These are phyloP conservation scores for Masnerella sp. DNA, from an alignment of 2,888 invertebrate genomes.

Conservation along the genomic window DNA sequence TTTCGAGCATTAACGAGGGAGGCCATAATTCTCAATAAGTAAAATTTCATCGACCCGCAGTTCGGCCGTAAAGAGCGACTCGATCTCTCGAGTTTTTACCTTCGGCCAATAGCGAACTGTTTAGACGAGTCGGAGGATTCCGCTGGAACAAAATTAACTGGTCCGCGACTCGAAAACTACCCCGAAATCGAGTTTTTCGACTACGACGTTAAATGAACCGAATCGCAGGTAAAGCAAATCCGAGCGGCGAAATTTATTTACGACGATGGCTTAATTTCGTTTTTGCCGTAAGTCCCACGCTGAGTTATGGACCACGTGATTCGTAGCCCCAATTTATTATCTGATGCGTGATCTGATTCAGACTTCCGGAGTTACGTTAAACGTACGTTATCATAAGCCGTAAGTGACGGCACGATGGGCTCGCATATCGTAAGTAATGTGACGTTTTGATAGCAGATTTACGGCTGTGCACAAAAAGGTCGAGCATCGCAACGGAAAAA, in stretches of 20 bases:
- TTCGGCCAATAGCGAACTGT: neutral
- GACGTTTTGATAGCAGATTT: slow-evolving; percentile 4
- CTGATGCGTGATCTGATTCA: slow-evolving; percentile 13
- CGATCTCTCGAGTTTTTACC: slow-evolving; percentile 7
- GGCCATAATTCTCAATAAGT: slow-evolving; percentile 34
- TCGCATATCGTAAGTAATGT: slow-evolving; percentile 5
- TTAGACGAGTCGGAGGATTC: neutral
- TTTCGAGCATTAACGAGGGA: slow-evolving; percentile 27
- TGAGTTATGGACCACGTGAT: slow-evolving; percentile 9
- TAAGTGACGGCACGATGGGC: slow-evolving; percentile 17
- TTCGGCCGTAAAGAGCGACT: slow-evolving; percentile 9
- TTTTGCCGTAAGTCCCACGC: slow-evolving; percentile 2
- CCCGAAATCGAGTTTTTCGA: neutral
- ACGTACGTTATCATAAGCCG: slow-evolving; percentile 17
- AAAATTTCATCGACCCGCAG: slow-evolving; percentile 14
- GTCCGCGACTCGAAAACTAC: neutral
- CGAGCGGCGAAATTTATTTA: slow-evolving; percentile 8
- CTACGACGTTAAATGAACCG: slow-evolving; percentile 18
- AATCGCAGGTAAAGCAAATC: slow-evolving; percentile 8
- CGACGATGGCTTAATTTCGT: slow-evolving; percentile 9
- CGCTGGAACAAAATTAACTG: neutral
- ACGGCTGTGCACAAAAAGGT: too few species aligned
- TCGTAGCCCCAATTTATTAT: slow-evolving; percentile 21
- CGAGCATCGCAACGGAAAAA: too few species aligned
- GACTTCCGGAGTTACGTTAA: slow-evolving; percentile 8